These are phyloP conservation scores for Corythornis cristatus DNA, from an alignment of 2,113 vertebrate species.

Conservation along the genomic window DNA sequence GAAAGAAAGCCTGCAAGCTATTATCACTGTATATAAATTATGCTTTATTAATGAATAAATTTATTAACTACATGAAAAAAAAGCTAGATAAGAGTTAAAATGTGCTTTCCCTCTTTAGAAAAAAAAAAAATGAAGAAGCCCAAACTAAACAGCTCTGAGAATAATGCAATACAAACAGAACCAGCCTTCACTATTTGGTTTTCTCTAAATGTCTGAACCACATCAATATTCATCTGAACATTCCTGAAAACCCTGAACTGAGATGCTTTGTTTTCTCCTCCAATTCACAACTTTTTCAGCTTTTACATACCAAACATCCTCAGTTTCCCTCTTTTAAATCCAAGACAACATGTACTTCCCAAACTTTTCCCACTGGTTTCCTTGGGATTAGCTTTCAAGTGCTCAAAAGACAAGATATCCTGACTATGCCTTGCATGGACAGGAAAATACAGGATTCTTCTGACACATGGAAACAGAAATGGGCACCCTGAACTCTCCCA, in stretches of 20 bases:
- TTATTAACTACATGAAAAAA: not conserved
- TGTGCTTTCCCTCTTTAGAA: not conserved
- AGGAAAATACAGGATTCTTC: not conserved
- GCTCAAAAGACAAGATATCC: not conserved
- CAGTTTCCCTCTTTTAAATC: not conserved
- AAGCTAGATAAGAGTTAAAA: not conserved
- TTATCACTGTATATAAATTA: slow-evolving; percentile 21
- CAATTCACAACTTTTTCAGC: not conserved
- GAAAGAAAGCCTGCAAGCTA: not conserved
- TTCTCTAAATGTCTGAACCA: not conserved
- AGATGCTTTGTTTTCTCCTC: not conserved
- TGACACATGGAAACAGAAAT: fast-evolving
- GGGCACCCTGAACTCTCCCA: no score
- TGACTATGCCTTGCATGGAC: not conserved
- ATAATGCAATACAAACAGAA: not conserved
- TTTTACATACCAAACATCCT: not conserved
- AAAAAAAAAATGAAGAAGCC: not conserved
- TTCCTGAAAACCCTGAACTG: not conserved
- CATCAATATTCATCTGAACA: not conserved
- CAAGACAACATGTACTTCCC: not conserved
- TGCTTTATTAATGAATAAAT: slow-evolving; percentile 16
- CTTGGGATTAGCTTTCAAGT: not conserved
- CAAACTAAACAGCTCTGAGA: not conserved
- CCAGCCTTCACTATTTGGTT: not conserved
- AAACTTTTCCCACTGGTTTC: not conserved